Conservation (phyloP, 1,140 invertebrate species). For the Melitaea cinxia region DNA sequence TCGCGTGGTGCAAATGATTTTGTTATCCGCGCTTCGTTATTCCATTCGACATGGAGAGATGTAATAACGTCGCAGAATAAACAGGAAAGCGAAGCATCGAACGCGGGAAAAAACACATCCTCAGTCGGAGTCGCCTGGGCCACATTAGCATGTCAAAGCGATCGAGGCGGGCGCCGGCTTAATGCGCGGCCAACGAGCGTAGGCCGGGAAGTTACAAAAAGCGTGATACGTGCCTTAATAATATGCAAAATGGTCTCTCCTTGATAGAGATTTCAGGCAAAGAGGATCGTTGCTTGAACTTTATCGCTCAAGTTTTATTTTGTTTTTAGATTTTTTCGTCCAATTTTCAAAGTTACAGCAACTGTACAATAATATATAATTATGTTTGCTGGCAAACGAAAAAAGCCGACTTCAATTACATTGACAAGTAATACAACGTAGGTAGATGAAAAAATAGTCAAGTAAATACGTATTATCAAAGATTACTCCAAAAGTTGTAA, state of each 20-base stretch:
- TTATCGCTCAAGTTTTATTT: background rate
- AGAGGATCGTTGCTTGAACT: background rate
- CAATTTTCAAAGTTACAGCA: no score
- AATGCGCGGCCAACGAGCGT: conserved; percentile 21
- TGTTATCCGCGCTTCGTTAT: conserved; percentile 9
- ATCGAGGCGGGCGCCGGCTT: conserved; percentile 20
- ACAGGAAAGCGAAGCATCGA: conserved; percentile 28
- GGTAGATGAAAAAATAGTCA: no score
- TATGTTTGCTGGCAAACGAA: no score
- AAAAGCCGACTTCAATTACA: no score
- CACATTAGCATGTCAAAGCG: conserved; percentile 46
- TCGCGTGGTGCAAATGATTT: conserved; percentile 4
- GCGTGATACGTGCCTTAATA: conserved; percentile 16
- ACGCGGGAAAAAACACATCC: conserved; percentile 38
- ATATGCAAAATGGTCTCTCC: conserved; percentile 18
- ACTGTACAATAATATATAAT: no score
- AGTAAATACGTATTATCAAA: no score
- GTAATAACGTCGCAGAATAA: conserved; percentile 38
- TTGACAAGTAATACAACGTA: no score
- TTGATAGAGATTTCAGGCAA: background rate
- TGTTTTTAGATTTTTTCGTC: no score
- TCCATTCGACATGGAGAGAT: conserved; percentile 7
- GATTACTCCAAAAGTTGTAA: no score
- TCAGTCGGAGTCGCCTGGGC: conserved; percentile 10
- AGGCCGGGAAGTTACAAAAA: conserved; percentile 9